These are phyloP conservation scores for Lypha dubia DNA, from an alignment of 2,888 invertebrate species.

Conservation along the genomic window DNA sequence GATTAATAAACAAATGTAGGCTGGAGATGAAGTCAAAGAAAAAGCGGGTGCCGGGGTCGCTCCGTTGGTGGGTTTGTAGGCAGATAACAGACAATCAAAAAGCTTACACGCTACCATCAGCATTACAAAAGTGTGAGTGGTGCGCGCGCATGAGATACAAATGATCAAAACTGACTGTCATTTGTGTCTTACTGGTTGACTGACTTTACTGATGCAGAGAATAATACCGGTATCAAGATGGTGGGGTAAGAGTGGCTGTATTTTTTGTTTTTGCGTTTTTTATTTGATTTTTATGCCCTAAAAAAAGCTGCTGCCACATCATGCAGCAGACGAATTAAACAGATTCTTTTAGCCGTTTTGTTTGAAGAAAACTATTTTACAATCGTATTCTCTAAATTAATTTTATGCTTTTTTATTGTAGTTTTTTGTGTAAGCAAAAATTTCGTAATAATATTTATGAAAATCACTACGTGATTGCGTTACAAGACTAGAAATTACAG, in stretches of 20 bases:
- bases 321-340: conserved; percentile 34
- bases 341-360: conserved; percentile 35
- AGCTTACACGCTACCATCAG: neutral
- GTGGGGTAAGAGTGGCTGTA: neutral
- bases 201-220: conserved; percentile 41
- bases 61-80: conserved; percentile 16
- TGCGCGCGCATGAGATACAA: conserved; percentile 56
- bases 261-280: conserved; percentile 17
- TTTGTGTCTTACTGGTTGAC: conserved; percentile 53
- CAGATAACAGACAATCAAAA: conserved; percentile 32
- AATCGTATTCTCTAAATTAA: conserved; percentile 35
- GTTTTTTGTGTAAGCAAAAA: conserved; percentile 19
- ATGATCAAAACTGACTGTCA: conserved; percentile 43
- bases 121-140: conserved; percentile 24
- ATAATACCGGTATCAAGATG: conserved; percentile 10
- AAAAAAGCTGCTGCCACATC: conserved; percentile 33
- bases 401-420: conserved; percentile 25
- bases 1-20: neutral
- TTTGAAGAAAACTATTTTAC: conserved; percentile 15
- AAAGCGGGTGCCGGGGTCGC: neutral
- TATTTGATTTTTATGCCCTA: conserved; percentile 24
- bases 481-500: neutral
- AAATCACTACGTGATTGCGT: conserved; percentile 50
- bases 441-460: conserved; percentile 53
- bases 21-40: neutral